These are phyloP conservation scores for Masnerella sp. DNA, from an alignment of 2,888 invertebrate species.

Conservation along the genomic window DNA sequence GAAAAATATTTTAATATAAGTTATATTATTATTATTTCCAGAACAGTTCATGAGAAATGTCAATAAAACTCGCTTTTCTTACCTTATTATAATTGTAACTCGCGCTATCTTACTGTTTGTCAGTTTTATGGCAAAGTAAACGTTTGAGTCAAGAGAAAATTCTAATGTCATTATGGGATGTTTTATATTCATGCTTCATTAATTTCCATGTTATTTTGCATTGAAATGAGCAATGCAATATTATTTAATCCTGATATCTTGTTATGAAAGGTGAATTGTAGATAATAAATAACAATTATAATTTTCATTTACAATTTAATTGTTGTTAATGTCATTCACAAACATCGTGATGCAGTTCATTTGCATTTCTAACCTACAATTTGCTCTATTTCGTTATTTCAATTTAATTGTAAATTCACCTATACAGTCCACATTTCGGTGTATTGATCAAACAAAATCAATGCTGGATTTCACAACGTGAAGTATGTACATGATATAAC, in stretches of 20 bases:
- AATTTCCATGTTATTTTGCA: conserved; percentile 11
- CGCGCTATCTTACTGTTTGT: too few relatives aligned
- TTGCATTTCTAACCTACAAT: neutral
- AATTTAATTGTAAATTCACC: neutral
- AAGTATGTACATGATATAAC: too few relatives aligned
- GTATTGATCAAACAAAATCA: too few relatives aligned
- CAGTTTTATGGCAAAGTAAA: too few relatives aligned
- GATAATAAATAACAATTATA: conserved; percentile 19
- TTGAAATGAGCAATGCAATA: conserved; percentile 7
- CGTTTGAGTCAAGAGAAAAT: conserved; percentile 6
- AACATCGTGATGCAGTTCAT: neutral
- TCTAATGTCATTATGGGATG: conserved; percentile 5
- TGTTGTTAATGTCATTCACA: conserved; percentile 2
- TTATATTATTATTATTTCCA: neutral
- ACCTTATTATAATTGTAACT: too few relatives aligned
- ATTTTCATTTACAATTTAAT: conserved; percentile 20
- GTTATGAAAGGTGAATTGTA: conserved; percentile 8
- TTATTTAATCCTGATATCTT: conserved; percentile 1
- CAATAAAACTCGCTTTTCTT: too few relatives aligned
- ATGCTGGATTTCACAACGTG: too few relatives aligned
- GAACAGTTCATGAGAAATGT: too few relatives aligned
- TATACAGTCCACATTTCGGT: too few relatives aligned
- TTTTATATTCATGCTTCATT: conserved; percentile 6
- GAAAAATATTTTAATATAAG: too few relatives aligned
- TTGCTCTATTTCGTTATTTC: neutral